Conservation (phyloP, 2,888 invertebrate genomes). For the Osedax frankpressi region DNA sequence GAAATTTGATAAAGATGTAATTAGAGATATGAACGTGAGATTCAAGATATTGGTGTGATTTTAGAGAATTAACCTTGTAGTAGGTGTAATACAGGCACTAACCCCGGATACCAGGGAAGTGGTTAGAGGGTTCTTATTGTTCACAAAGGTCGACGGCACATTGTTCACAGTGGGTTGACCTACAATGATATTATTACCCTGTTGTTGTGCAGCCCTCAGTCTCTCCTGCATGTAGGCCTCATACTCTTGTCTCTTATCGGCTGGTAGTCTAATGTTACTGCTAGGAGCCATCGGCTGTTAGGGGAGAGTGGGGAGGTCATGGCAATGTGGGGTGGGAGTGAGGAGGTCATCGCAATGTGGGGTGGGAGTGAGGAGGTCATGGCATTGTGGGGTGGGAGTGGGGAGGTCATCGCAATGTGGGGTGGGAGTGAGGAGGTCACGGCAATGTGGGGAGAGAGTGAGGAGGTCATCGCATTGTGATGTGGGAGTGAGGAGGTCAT, state of each 20-base stretch:
- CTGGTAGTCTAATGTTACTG: slow-evolving; percentile 31
- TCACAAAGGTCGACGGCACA: neutral
- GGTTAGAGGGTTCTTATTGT: neutral
- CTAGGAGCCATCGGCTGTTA: slow-evolving; percentile 24
- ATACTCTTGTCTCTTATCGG: slow-evolving; percentile 39
- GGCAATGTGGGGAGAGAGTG: too few relatives aligned
- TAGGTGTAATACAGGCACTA: too few relatives aligned
- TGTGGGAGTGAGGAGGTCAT: too few relatives aligned
- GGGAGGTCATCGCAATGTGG: too few relatives aligned
- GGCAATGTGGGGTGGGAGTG: too few relatives aligned
- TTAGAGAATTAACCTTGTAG: too few relatives aligned
- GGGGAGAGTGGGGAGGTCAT: neutral
- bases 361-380: slow-evolving; percentile 28
- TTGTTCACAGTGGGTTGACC: neutral
- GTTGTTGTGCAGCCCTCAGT: slow-evolving; percentile 28
- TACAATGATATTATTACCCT: neutral
- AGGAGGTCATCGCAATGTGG: slow-evolving; percentile 27
- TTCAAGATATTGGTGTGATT: too few relatives aligned
- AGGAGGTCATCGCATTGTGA: too few relatives aligned
- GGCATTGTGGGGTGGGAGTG: too few relatives aligned
- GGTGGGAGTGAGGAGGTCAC: too few relatives aligned
- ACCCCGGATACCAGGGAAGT: slow-evolving; percentile 8
- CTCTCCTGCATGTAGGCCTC: slow-evolving; percentile 41
- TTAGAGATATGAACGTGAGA: too few relatives aligned
- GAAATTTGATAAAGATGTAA: too few relatives aligned